phyloP scores from a whole-genome alignment of 2,797 vertebrate genomes.

The Sebastes matsubarae region DNA sequence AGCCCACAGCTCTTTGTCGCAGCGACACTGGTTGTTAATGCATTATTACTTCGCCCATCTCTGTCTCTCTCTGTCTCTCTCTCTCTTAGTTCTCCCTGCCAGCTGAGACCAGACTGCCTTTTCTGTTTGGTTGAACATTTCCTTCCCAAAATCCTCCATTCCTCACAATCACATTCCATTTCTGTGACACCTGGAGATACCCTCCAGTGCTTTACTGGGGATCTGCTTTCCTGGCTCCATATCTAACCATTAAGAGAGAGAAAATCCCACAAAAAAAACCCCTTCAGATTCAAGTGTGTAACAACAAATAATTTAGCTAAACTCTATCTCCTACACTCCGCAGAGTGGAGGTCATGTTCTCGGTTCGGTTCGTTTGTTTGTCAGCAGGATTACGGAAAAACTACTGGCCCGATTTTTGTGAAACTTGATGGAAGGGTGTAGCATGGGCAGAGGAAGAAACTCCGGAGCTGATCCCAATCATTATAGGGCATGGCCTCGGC shows the following conservation, averaged over 20 bases:
- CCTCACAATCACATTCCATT: conserved; percentile 68
- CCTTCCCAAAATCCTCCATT: conserved; percentile 59
- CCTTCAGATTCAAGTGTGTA: not conserved
- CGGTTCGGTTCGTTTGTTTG: not conserved
- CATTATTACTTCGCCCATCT: conserved; percentile 19
- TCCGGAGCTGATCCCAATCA: not conserved
- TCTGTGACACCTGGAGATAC: conserved; percentile 51
- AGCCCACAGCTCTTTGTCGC: conserved; percentile 47
- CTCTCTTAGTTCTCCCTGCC: conserved; percentile 7
- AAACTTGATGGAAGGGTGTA: not conserved
- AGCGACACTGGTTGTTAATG: conserved; percentile 29
- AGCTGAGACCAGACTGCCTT: conserved; percentile 40
- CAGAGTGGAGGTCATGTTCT: not conserved
- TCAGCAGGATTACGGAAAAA: not conserved
- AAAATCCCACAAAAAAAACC: not conserved
- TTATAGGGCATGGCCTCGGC: not conserved
- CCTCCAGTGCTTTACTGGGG: conserved; percentile 10
- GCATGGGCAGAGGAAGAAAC: not conserved
- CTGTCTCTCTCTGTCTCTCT: not conserved
- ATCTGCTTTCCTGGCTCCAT: conserved; percentile 33
- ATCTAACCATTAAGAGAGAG: not conserved
- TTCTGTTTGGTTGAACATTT: conserved; percentile 60
- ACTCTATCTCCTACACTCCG: not conserved
- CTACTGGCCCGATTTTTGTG: not conserved
- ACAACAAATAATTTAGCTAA: not conserved